Evolutionary conservation across 2,888 invertebrate species (phyloP).

Genomic region (Gonocerus acuteangulatus): DNA sequence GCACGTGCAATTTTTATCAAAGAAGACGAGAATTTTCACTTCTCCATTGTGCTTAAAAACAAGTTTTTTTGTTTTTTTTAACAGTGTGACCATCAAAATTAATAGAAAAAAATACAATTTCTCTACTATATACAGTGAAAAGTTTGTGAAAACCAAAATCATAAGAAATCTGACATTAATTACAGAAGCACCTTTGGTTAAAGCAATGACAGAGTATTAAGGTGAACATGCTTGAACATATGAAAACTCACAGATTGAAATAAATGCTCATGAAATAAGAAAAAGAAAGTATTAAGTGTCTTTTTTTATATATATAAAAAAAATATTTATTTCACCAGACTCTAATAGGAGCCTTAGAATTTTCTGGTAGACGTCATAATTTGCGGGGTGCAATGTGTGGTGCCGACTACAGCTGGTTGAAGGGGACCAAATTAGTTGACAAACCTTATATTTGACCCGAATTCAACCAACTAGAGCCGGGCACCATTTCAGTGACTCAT

Average conservation of each 20-base stretch:
- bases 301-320: not conserved
- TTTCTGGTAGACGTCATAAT: not conserved
- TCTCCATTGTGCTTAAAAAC: slow-evolving; percentile 13
- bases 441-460: slow-evolving; percentile 55
- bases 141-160: not conserved
- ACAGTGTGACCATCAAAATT: too few species aligned
- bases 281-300: not conserved
- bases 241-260: slow-evolving; percentile 1
- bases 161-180: not conserved
- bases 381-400: slow-evolving; percentile 28
- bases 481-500: slow-evolving; percentile 41
- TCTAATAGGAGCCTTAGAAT: not conserved
- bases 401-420: slow-evolving; percentile 65
- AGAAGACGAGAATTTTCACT: slow-evolving; percentile 12
- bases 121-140: not conserved
- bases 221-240: not conserved
- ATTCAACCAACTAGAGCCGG: slow-evolving; percentile 60
- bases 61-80: not conserved
- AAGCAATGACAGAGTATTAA: not conserved
- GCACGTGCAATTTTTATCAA: slow-evolving; percentile 3
- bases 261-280: not conserved
- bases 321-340: not conserved
- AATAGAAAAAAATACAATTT: not conserved
- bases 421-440: slow-evolving; percentile 61
- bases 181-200: not conserved